These are phyloP conservation scores for Danio aesculapii DNA, from an alignment of 2,797 vertebrate species.

Conservation along the genomic window DNA sequence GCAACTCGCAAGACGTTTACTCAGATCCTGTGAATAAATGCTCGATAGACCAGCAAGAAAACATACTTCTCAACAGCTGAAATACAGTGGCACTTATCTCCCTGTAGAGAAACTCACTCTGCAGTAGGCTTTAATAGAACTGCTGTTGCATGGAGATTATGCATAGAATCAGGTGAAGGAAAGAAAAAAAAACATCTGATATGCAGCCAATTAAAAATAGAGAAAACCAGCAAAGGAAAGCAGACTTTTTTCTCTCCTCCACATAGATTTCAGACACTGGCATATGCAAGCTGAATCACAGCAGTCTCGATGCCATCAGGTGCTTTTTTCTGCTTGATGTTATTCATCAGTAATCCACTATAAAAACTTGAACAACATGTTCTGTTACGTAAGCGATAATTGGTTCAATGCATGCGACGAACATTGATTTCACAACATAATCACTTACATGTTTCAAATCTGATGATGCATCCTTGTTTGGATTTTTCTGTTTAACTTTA, in stretches of 20 bases:
- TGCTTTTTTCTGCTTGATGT: neutral
- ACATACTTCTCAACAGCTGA: conserved; percentile 44
- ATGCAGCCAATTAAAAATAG: conserved; percentile 69
- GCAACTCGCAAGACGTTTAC: conserved; percentile 57
- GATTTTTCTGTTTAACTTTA: conserved; percentile 22
- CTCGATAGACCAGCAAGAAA: conserved; percentile 45
- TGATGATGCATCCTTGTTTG: neutral
- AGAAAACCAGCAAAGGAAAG: conserved; percentile 44
- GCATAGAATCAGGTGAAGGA: conserved; percentile 60
- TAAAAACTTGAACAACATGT: neutral
- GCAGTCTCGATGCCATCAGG: neutral
- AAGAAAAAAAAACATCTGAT: conserved; percentile 62
- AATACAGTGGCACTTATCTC: conserved; percentile 26
- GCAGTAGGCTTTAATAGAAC: conserved; percentile 60
- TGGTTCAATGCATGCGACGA: conserved; percentile 24
- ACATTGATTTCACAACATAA: conserved; percentile 40
- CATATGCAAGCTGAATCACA: neutral
- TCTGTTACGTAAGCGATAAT: conserved; percentile 22
- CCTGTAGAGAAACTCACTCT: conserved; percentile 46
- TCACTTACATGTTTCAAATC: neutral
- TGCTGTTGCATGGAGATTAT: conserved; percentile 64
- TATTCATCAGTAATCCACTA: neutral
- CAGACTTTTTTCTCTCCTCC: conserved; percentile 6
- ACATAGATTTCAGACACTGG: neutral
- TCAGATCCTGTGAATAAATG: conserved; percentile 46